Base-by-base conservation (phyloP, 2,797 vertebrate species). In the Onychomys leucogaster region DNA sequence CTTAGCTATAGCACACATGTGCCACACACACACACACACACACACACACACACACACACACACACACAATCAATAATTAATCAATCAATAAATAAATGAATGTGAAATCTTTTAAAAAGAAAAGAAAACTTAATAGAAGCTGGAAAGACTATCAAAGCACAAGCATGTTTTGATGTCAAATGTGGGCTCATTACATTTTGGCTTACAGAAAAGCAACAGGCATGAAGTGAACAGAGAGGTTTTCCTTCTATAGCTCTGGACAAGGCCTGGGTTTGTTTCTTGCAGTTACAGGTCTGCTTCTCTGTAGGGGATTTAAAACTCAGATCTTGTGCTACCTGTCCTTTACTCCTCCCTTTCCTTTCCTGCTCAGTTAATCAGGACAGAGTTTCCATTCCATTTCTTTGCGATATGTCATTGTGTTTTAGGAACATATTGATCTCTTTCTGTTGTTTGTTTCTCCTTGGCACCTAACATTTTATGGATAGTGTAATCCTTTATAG, bases 401-500 rank as follows among this genome's bases (percentile, higher is more conserved):
- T 75, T 61, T 71, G n/a, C 55, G 46, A 89, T 25, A 78, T 59
- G 41, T 27, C 1, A 94, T 27, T 0, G 57, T 76, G 4, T 25
- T 91, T 52, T 27, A 17, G 55, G 71, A 84, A 83, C 3, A 52
- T 43, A 91, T 83, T 41, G 37, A 2, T 52, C 23, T 92, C 16
- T 89, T 14, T 71, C 0, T 65, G 12, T 52, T 37, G 0, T 73
- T 55, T 57, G 1, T 4, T 71, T 37, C 71, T 71, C 67, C 32
- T 78, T 57, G 0, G 10, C 13, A 61, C 17, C 7, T 87, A 25
- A 3, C 4, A 91, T 75, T 76, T 82, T 77, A 94, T 14, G 21
- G 21, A 80, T 84, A 43, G 6, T 89, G 46, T 37, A 87, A 19
- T 93, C 43, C 49, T 91, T 91, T 85, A 59, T 82, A 78, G 67